phyloP scores from a whole-genome alignment of 1,140 invertebrate genomes.

The Polypedilum pembai region DNA sequence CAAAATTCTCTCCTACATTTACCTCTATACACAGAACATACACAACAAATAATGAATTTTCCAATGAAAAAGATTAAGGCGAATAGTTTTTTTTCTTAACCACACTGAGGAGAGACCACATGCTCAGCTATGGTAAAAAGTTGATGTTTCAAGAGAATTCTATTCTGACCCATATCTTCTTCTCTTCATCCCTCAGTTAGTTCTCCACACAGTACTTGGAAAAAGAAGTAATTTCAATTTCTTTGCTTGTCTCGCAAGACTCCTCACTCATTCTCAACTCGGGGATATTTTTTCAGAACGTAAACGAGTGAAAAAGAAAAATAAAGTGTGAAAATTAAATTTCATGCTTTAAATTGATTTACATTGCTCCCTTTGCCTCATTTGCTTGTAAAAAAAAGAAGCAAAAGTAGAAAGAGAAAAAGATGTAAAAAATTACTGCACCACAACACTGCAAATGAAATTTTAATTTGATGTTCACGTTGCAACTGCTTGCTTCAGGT shows the following conservation, averaged over 20 bases:
- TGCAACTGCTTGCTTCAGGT: background rate
- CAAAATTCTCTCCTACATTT: background rate
- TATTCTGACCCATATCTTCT: background rate
- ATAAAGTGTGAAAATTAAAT: conserved; percentile 16
- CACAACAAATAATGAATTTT: conserved; percentile 1
- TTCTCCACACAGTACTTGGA: background rate
- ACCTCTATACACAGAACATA: background rate
- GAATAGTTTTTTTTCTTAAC: background rate
- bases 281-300: background rate
- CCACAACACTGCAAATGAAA: background rate
- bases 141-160: background rate
- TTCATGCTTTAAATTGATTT: conserved; percentile 27
- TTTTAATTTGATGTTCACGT: background rate
- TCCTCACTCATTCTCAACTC: background rate
- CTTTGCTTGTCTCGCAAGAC: background rate
- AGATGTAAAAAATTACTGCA: background rate
- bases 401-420: too few relatives aligned
- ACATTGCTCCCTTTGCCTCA: conserved; percentile 4
- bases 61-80: conserved; percentile 1
- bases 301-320: background rate
- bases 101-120: conserved; percentile 1
- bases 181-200: background rate
- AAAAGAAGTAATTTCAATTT: background rate
- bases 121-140: background rate
- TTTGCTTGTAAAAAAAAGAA: background rate